These are phyloP conservation scores for Nibea coibor DNA, from an alignment of 2,113 vertebrate species.

Conservation along the genomic window DNA sequence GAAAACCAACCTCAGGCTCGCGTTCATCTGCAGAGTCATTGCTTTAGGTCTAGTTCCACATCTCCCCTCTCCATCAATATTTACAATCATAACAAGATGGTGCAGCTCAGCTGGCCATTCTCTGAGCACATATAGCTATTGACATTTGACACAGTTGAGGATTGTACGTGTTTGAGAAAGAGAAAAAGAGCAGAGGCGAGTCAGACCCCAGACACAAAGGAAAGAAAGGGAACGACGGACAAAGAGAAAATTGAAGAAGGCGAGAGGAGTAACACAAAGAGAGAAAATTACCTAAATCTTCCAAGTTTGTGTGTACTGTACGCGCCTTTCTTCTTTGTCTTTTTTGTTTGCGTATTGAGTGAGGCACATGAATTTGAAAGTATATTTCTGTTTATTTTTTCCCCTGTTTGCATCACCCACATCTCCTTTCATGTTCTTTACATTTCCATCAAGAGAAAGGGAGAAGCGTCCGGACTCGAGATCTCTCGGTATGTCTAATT, in stretches of 20 bases:
- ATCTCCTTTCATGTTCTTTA: constrained; percentile 19
- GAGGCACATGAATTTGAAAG: neutral
- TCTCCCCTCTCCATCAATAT: constrained; percentile 42
- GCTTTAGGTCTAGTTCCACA: constrained; percentile 15
- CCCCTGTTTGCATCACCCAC: neutral
- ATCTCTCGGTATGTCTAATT: constrained; percentile 59
- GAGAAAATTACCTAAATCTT: constrained; percentile 34
- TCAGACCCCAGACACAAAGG: neutral
- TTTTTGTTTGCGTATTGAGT: constrained; percentile 8
- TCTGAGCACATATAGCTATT: constrained; percentile 55
- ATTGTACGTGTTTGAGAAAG: constrained; percentile 21
- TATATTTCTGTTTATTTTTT: neutral
- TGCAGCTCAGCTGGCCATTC: constrained; percentile 50
- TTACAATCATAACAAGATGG: constrained; percentile 54
- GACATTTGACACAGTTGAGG: constrained; percentile 45
- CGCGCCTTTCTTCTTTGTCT: neutral
- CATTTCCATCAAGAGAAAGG: constrained; percentile 15
- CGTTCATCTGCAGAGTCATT: constrained; percentile 22
- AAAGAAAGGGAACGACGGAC: constrained; percentile 2
- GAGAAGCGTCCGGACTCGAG: constrained; percentile 27
- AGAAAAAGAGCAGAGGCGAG: neutral
- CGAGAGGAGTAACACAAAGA: constrained; percentile 16
- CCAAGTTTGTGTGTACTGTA: neutral
- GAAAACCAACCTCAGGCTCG: constrained; percentile 16
- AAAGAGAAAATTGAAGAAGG: constrained; percentile 13